A percentile compares a stretch with the other conserved stretches of the same genome.
These are phyloP conservation scores for Erinaceus europaeus DNA, from an alignment of 2,113 vertebrate genomes.

Conservation along the genomic window DNA sequence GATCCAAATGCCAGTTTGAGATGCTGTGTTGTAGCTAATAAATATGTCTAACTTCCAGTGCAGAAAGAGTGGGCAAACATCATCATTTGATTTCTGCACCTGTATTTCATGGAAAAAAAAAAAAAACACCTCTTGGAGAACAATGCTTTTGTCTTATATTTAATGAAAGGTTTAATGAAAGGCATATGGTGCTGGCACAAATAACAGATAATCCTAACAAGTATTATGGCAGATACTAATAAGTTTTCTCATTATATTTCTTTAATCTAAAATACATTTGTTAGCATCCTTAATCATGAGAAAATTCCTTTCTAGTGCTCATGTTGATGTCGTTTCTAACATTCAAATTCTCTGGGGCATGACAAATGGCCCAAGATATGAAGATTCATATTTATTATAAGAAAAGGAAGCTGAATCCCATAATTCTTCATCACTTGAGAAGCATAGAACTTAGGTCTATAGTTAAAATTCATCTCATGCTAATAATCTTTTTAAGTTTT, in stretches of 20 bases:
- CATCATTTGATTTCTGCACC: conserved; percentile 50
- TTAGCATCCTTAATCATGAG: neutral
- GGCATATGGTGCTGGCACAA: neutral
- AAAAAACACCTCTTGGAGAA: neutral
- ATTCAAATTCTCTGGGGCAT: neutral
- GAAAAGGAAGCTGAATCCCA: neutral
- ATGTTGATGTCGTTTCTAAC: neutral
- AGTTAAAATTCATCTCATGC: no score
- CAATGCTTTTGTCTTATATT: conserved; percentile 6
- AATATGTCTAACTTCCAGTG: conserved; percentile 64
- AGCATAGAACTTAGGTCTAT: neutral
- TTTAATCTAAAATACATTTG: neutral
- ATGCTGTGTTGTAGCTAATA: conserved; percentile 73
- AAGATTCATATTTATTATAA: neutral
- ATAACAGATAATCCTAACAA: neutral
- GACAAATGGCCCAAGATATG: neutral
- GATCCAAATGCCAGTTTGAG: conserved; percentile 78
- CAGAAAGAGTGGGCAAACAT: conserved; percentile 47
- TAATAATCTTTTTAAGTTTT: no score
- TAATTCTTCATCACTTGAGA: neutral
- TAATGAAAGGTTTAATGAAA: neutral
- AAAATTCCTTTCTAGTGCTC: neutral
- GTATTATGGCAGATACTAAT: neutral
- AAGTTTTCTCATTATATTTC: neutral
- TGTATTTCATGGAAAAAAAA: conserved; percentile 28